phyloP scores from a whole-genome alignment of 2,113 vertebrate genomes.

The Pelobates fuscus region DNA sequence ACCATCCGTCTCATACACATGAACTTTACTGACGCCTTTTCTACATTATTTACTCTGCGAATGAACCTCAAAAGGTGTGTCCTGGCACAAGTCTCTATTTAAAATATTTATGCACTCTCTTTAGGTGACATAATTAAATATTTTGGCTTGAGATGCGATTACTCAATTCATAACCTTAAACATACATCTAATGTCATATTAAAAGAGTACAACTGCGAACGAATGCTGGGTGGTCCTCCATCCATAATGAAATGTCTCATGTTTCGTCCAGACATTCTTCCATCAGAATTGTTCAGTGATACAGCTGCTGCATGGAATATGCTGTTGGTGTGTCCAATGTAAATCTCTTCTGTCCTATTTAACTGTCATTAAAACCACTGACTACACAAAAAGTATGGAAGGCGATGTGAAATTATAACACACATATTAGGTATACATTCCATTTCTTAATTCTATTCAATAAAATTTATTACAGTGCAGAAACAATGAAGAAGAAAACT shows the following conservation, averaged over 20 bases:
- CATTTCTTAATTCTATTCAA: too few species aligned
- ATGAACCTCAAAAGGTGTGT: not conserved
- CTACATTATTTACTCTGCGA: not conserved
- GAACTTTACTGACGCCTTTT: not conserved
- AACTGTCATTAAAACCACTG: not conserved
- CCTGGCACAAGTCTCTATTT: not conserved
- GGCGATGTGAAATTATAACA: too few species aligned
- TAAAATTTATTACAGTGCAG: too few species aligned
- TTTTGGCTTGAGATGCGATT: not conserved
- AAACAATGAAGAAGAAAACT: too few species aligned
- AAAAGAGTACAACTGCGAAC: not conserved
- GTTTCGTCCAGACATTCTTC: not conserved
- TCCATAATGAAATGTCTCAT: not conserved
- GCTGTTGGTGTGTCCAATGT: not conserved
- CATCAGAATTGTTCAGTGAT: not conserved
- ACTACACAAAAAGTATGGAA: too few species aligned
- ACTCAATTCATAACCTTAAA: not conserved
- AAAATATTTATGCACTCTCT: not conserved
- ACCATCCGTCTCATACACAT: not conserved
- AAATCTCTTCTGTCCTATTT: not conserved
- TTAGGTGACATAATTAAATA: slow-evolving; percentile 1
- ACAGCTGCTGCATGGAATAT: not conserved
- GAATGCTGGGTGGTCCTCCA: not conserved
- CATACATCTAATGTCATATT: not conserved
- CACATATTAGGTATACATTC: too few species aligned